These are phyloP conservation scores for Meriones psammophilus DNA, from an alignment of 2,797 vertebrate genomes.

Conservation along the genomic window DNA sequence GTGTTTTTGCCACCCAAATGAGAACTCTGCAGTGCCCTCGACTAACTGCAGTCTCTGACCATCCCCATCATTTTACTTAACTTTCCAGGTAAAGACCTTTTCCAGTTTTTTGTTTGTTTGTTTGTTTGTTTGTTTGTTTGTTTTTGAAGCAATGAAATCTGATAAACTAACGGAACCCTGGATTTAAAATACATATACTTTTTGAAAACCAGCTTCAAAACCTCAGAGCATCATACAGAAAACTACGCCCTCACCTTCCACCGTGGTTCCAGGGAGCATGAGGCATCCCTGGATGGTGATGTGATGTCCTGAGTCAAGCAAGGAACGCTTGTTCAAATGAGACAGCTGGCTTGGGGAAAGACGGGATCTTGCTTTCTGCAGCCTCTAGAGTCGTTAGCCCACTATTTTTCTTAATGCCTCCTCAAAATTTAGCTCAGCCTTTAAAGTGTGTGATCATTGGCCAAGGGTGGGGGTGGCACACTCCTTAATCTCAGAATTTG, in stretches of 20 bases:
- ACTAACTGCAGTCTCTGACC: not conserved
- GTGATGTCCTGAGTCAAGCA: not conserved
- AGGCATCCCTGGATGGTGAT: not conserved
- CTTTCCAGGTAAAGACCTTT: not conserved
- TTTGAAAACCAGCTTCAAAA: not conserved
- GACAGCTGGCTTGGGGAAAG: not conserved
- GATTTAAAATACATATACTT: not conserved
- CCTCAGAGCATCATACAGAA: not conserved
- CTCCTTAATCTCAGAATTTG: not conserved
- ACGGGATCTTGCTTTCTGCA: not conserved
- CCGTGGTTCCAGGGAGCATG: not conserved
- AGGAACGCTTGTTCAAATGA: not conserved
- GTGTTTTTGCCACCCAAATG: not conserved
- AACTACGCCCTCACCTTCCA: not conserved
- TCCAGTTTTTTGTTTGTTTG: not conserved
- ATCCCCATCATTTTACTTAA: not conserved
- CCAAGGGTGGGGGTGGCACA: not conserved
- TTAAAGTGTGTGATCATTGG: constrained; percentile 21
- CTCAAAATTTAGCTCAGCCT: not conserved
- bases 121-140: not conserved
- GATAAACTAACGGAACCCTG: constrained; percentile 28
- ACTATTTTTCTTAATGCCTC: constrained; percentile 4
- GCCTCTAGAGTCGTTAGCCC: not conserved
- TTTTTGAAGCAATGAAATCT: constrained; percentile 37
- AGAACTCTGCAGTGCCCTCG: rapidly evolving